Evolutionary conservation across 2,888 invertebrate species (phyloP), one percentile per base, ranked within the genome.

Genomic region (Phaonia tiefii): DNA sequence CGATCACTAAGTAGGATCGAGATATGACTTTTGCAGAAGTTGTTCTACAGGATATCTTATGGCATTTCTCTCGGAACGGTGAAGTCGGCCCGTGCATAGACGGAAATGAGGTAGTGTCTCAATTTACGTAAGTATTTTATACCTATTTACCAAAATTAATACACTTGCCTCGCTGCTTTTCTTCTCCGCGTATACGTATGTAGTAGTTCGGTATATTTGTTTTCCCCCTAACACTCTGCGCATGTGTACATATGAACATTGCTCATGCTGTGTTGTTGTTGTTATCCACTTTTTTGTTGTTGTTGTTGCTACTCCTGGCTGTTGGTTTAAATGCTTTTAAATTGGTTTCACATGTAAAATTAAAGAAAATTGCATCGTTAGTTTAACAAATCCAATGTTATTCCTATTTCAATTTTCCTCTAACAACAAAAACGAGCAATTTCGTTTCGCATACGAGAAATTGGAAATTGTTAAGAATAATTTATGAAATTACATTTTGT

Each of bases 281-380:
- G 63, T 60, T 39, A 39, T 60, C 26, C 15, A 3, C 58, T 3
- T 58, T 26, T 31, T 31, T 60, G 60, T 13, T 42, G 42, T 42
- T 42, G 42, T 42, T 15, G 17, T 54, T 10, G 49, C 17, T 49
- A 17, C 7, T 15, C 49, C 31, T 54, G 31, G 51, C 54, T 51
- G 20, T 69, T 17, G 46, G 31, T 71, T 72, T 72, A 63, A 72
- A 60, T 72, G 60, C 72, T 72, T 72, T 60, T 63, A 71, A 72
- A 72, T 72, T 72, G 72, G 63, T 72, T 72, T 72, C 72, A 63
- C 63, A 72, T 72, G 72, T 72, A 51, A 72, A 72, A 72, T 72
- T 49, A 72, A 72, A 65, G 54, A 65, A 65, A 73, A 73, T 73
- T 65, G 65, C 73, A 63, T 73, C 65, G 73, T 73, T 73, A 73